Conservation (phyloP, 1,140 invertebrate genomes). For the Trinorchestia longiramus region DNA sequence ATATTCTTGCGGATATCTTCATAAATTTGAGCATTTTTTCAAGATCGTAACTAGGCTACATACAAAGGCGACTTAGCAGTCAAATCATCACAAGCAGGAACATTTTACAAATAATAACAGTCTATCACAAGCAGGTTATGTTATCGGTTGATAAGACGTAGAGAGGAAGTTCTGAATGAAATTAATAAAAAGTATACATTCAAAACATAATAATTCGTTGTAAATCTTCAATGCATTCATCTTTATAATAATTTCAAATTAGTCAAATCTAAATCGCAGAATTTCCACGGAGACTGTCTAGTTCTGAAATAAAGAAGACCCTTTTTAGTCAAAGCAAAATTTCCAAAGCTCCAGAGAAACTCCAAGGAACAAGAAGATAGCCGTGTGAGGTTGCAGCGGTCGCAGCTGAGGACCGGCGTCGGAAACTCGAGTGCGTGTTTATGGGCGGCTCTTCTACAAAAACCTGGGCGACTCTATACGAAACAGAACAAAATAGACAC, state of each 20-base stretch:
- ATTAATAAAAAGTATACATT: too few species aligned
- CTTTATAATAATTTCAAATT: too few species aligned
- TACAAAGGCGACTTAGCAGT: too few species aligned
- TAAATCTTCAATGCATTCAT: too few species aligned
- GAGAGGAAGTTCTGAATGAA: too few species aligned
- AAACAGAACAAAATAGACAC: slow-evolving; percentile 51
- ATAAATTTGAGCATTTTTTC: background rate
- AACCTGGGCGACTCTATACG: slow-evolving; percentile 37
- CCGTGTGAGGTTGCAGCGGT: background rate
- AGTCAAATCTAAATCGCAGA: background rate
- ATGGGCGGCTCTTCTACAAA: slow-evolving; percentile 15
- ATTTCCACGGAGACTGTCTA: too few species aligned
- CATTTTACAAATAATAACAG: too few species aligned
- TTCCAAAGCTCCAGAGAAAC: background rate
- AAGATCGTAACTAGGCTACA: too few species aligned
- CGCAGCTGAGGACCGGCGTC: slow-evolving; percentile 35
- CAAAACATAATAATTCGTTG: background rate
- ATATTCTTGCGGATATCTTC: background rate
- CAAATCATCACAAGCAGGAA: too few species aligned
- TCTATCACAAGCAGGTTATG: too few species aligned
- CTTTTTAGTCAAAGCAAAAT: background rate
- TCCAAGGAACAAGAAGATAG: background rate
- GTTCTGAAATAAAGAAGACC: background rate
- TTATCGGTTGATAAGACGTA: too few species aligned
- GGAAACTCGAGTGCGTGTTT: slow-evolving; percentile 48